Conservation (phyloP, 2,797 vertebrate species). For the Clamator glandarius region DNA sequence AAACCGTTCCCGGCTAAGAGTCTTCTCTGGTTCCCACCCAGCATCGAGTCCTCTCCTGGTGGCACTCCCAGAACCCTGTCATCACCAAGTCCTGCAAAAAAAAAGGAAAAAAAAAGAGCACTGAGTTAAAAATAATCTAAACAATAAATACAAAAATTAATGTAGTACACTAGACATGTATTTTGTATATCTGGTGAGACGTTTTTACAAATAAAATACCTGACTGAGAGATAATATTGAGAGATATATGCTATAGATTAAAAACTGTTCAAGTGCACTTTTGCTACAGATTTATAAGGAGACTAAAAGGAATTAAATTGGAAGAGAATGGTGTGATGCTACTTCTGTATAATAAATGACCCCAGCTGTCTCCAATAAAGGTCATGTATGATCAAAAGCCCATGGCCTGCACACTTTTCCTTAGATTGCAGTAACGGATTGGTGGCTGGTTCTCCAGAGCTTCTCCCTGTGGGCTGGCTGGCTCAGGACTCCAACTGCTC, state of each 20-base stretch:
- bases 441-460: neutral
- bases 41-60: conserved; percentile 38
- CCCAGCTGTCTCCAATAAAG: conserved; percentile 72
- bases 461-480: neutral
- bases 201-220: conserved; percentile 71
- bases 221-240: conserved; percentile 72
- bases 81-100: conserved; percentile 17
- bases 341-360: conserved; percentile 69
- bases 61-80: neutral
- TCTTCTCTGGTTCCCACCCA: conserved; percentile 28
- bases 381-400: conserved; percentile 47
- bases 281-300: conserved; percentile 77
- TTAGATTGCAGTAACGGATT: neutral
- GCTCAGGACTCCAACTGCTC: neutral
- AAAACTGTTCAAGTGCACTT: conserved; percentile 73
- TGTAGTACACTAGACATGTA: conserved; percentile 63
- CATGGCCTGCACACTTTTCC: neutral
- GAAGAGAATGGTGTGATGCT: conserved; percentile 52
- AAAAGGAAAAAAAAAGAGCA: neutral
- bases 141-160: conserved; percentile 23
- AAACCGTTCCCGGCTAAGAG: conserved; percentile 34
- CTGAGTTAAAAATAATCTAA: conserved; percentile 39
- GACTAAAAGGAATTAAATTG: conserved; percentile 55
- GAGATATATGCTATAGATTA: conserved; percentile 74
- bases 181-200: conserved; percentile 77